phyloP scores from a whole-genome alignment of 2,888 invertebrate species.

The Nomada fucata region DNA sequence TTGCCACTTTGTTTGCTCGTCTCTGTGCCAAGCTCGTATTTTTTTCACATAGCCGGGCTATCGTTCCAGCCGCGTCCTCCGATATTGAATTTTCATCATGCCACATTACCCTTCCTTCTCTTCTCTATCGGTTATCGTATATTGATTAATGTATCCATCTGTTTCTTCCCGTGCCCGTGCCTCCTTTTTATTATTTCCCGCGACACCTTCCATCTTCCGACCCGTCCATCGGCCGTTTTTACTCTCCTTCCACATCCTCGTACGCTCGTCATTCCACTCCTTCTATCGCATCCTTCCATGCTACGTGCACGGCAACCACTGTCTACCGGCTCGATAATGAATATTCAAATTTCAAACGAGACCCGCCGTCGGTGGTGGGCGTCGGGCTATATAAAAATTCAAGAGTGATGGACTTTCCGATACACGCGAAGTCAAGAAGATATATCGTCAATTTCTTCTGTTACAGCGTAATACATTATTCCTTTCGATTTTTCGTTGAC shows the following conservation, averaged over 20 bases:
- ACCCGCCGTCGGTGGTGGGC: background rate
- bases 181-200: slow-evolving; percentile 46
- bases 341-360: slow-evolving; percentile 52
- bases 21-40: background rate
- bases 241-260: background rate
- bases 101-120: slow-evolving; percentile 41
- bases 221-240: slow-evolving; percentile 12
- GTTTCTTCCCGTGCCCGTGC: slow-evolving; percentile 42
- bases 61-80: slow-evolving; percentile 17
- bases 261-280: background rate
- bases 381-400: slow-evolving; percentile 30
- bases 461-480: background rate
- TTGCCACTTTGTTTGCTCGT: slow-evolving; percentile 35
- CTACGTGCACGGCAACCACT: slow-evolving; percentile 24
- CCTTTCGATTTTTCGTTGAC: background rate
- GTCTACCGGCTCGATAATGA: slow-evolving; percentile 49
- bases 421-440: slow-evolving; percentile 11
- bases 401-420: slow-evolving; percentile 30
- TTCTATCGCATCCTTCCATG: slow-evolving; percentile 32
- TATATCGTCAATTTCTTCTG: slow-evolving; percentile 7
- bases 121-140: slow-evolving; percentile 35
- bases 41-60: slow-evolving; percentile 5
- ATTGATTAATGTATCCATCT: slow-evolving; percentile 60
- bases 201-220: slow-evolving; percentile 9
- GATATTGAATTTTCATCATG: slow-evolving; percentile 62